Base-by-base conservation (phyloP, 2,113 vertebrate genomes). In the Stigmatopora argus region DNA sequence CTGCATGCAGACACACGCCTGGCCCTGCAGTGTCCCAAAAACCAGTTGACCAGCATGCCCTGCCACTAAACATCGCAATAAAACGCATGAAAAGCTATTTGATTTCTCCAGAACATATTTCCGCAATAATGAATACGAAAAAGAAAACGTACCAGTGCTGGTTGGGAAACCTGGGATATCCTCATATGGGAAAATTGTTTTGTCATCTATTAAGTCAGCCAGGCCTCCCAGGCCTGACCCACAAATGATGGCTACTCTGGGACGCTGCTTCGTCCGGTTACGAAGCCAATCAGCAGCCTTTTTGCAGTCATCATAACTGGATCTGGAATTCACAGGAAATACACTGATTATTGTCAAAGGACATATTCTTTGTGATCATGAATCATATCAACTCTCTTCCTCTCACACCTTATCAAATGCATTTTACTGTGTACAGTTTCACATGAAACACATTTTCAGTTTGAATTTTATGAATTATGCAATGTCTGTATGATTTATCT, bases 161-260 rank as follows among this genome's bases (percentile, higher is more conserved):
- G 1, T 74, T 4, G 92, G 92, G 78, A 95, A 95, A 48, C 15
- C 71, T 23, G 92, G 93, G 68, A 94, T 93, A 7, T 90, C 62
- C 57, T 86, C 15, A 6, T 93, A 95, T 0, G 23, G 53, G 64
- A 93, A 85, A 3, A 12, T 48, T 0, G 0, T 76, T 67, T 69
- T 90, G 78, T 92, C 80, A 0, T 70, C 71, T 77, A 94, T 11
- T 19, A 79, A 66, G 2, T 92, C 85, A 0, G 90, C 92, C 78
- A 94, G 77, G 0, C 86, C 84, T 0, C 92, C 92, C 26, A 94
- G 86, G 7, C 93, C 93, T 0, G 93, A 93, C 0, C 93, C 93
- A 0, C 93, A 94, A 86, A 94, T 82, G 64, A 94, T 90, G 65
- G 92, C 93, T 0, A 89, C 76, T 72, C 83, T 88, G 0, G 93